These are phyloP conservation scores for Cynodonichthys magdalenae DNA, from an alignment of 2,797 vertebrate species.

Conservation along the genomic window DNA sequence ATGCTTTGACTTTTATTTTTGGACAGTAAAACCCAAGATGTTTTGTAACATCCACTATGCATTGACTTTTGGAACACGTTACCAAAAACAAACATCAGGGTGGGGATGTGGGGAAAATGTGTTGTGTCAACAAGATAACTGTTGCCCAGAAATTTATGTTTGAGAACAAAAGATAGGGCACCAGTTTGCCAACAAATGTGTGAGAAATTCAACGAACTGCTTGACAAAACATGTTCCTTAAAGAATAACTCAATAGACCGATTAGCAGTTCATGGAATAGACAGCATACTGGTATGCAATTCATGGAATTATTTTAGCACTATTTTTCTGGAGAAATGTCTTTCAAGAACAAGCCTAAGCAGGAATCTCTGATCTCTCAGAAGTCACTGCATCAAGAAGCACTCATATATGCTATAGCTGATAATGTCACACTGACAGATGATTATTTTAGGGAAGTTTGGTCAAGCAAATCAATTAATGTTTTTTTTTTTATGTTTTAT, in stretches of 20 bases:
- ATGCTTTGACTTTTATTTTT: too few species aligned
- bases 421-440: background rate
- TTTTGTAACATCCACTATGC: too few species aligned
- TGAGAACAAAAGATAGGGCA: background rate
- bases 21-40: too few species aligned
- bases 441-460: background rate
- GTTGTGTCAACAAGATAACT: background rate
- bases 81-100: background rate
- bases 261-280: background rate
- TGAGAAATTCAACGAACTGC: background rate
- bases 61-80: background rate
- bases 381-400: background rate
- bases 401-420: background rate
- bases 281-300: background rate
- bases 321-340: background rate
- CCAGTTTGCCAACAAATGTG: background rate
- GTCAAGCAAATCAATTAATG: background rate
- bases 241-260: background rate
- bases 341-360: background rate
- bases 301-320: background rate
- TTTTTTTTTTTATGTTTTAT: background rate
- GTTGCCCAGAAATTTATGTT: background rate
- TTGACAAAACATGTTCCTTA: background rate
- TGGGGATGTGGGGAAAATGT: background rate
- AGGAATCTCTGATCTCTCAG: background rate